Evolutionary conservation across 2,888 invertebrate genomes (phyloP).

Genomic region (Palloptera scutellata): DNA sequence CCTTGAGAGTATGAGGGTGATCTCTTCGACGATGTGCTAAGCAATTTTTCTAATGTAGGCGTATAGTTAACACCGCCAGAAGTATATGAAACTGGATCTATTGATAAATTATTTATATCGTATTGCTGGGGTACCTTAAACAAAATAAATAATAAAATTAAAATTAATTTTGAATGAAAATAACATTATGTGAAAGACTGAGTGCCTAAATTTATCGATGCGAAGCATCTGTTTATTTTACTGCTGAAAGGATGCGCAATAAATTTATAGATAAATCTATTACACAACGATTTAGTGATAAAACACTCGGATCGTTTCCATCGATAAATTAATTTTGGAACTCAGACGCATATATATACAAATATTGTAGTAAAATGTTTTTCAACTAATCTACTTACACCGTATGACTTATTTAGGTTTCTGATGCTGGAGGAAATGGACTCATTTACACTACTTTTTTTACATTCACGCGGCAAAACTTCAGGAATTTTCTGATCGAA

Average conservation of each 20-base stretch:
- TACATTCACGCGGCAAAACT: constrained; percentile 73
- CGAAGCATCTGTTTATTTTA: too few species aligned
- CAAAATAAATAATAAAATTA: neutral
- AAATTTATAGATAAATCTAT: too few species aligned
- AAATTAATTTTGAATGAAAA: too few species aligned
- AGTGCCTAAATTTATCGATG: too few species aligned
- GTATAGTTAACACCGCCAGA: constrained; percentile 18
- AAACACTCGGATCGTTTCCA: too few species aligned
- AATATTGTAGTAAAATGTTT: too few species aligned
- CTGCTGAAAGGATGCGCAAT: too few species aligned
- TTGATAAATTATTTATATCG: constrained; percentile 14
- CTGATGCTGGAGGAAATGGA: neutral
- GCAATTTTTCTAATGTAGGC: constrained; percentile 27
- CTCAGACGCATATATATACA: too few species aligned
- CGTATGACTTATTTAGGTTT: neutral
- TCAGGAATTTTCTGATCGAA: constrained; percentile 81
- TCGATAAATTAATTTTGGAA: too few species aligned
- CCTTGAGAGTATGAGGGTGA: constrained; percentile 14
- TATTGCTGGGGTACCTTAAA: neutral
- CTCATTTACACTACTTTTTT: constrained; percentile 66
- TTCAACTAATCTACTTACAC: too few species aligned
- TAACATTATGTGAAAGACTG: too few species aligned
- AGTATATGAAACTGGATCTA: constrained; percentile 17
- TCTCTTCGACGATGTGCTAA: constrained; percentile 20
- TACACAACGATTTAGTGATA: too few species aligned